Evolutionary conservation across 37 sponge, comb jelly and placozoan species (phyloP).

Genomic region (Cladorhizidae sp.): DNA sequence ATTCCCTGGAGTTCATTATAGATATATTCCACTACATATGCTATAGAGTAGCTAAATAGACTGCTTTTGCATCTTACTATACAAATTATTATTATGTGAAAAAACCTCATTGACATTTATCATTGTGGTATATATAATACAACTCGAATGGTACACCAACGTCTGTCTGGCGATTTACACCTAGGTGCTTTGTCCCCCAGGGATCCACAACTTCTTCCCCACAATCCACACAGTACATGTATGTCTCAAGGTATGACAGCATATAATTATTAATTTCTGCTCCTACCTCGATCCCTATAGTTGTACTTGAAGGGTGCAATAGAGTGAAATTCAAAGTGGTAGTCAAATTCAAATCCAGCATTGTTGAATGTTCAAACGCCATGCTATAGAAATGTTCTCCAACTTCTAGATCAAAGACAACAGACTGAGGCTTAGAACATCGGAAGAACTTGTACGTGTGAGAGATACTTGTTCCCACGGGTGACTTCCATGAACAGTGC

Average conservation of each 20-base stretch:
- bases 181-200: too few species aligned
- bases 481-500: neutral
- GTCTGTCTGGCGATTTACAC: too few species aligned
- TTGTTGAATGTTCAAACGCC: neutral
- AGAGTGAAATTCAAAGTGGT: neutral
- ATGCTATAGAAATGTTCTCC: neutral
- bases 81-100: too few species aligned
- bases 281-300: neutral
- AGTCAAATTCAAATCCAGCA: neutral
- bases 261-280: neutral
- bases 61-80: too few species aligned
- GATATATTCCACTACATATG: too few species aligned
- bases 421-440: neutral
- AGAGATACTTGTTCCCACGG: neutral
- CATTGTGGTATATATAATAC: too few species aligned
- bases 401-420: neutral
- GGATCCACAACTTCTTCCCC: too few species aligned
- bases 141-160: too few species aligned
- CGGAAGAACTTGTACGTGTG: neutral
- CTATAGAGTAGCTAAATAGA: too few species aligned
- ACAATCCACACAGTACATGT: too few species aligned
- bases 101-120: too few species aligned
- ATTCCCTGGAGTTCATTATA: too few species aligned
- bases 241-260: neutral
- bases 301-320: neutral